Evolutionary conservation across 2,888 invertebrate genomes (phyloP).

Genomic region (Dastarcus helophoroides): DNA sequence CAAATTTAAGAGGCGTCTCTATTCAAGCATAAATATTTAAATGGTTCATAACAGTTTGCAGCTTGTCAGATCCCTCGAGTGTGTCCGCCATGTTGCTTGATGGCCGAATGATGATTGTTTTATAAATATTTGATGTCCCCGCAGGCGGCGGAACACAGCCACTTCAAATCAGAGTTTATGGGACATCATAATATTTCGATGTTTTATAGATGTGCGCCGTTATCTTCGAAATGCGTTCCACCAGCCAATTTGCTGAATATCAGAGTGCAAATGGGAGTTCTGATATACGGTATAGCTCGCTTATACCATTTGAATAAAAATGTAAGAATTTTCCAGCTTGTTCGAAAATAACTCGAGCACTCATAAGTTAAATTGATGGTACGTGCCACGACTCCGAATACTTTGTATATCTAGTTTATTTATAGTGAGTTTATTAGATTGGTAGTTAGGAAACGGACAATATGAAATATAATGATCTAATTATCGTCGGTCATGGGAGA

Average conservation of each 20-base stretch:
- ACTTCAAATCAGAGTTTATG: constrained; percentile 41
- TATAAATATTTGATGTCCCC: constrained; percentile 37
- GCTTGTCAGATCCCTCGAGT: constrained; percentile 33
- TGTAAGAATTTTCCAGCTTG: constrained; percentile 19
- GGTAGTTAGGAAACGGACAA: no score
- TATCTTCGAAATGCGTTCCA: constrained; percentile 28
- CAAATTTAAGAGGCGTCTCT: constrained; percentile 40
- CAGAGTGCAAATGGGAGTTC: constrained; percentile 28
- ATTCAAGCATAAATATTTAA: constrained; percentile 41
- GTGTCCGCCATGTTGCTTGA: constrained; percentile 38
- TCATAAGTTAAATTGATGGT: no score
- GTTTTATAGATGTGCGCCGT: constrained; percentile 38
- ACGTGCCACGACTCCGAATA: no score
- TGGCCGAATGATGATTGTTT: constrained; percentile 42
- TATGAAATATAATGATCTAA: no score
- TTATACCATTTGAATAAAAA: constrained; percentile 31
- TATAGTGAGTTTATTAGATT: no score
- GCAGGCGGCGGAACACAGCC: constrained; percentile 19
- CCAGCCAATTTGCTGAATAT: constrained; percentile 32
- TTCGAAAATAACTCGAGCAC: not conserved
- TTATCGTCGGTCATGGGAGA: no score
- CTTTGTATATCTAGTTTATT: no score
- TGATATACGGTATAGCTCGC: constrained; percentile 21
- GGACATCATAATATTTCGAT: constrained; percentile 38
- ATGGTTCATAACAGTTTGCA: constrained; percentile 39